These are phyloP conservation scores for Rhynchonycteris naso DNA, from an alignment of 2,797 vertebrate genomes.

Conservation along the genomic window DNA sequence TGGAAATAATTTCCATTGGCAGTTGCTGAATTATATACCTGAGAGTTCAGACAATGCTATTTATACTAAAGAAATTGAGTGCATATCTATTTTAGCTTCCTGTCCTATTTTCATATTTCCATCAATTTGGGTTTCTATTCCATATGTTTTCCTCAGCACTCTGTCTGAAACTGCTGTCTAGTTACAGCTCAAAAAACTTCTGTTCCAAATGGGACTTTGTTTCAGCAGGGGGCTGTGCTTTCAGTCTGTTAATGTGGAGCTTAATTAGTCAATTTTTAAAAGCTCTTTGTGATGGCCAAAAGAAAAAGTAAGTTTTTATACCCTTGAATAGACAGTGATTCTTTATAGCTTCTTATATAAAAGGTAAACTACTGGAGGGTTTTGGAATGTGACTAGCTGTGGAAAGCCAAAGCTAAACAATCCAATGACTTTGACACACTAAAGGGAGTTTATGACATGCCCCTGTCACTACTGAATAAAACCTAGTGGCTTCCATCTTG, in stretches of 20 bases:
- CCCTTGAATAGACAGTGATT: not conserved
- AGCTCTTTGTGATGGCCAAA: constrained; percentile 42
- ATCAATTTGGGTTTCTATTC: constrained; percentile 74
- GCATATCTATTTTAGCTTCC: constrained; percentile 79
- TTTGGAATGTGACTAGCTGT: not conserved
- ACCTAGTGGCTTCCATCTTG: not conserved
- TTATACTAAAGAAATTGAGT: constrained; percentile 76
- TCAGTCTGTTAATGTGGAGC: constrained; percentile 61
- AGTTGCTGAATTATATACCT: constrained; percentile 79
- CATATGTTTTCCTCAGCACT: constrained; percentile 81
- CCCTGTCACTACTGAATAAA: not conserved
- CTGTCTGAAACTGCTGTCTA: constrained; percentile 72
- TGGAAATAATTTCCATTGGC: constrained; percentile 63
- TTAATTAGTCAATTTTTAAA: constrained; percentile 67
- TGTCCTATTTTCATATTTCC: constrained; percentile 80
- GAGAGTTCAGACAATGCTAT: constrained; percentile 78
- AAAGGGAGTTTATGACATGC: not conserved
- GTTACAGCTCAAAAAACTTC: constrained; percentile 72
- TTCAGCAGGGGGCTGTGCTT: constrained; percentile 62
- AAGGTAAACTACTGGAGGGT: not conserved
- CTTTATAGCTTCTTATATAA: not conserved
- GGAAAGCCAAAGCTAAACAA: not conserved
- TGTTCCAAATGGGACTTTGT: constrained; percentile 66
- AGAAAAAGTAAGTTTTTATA: constrained; percentile 19
- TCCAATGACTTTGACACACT: not conserved